Percentiles rank a stretch among this genome's conserved stretches.
Evolutionary conservation across 2,888 invertebrate genomes (phyloP).

Genomic region (Lamproptera curius): DNA sequence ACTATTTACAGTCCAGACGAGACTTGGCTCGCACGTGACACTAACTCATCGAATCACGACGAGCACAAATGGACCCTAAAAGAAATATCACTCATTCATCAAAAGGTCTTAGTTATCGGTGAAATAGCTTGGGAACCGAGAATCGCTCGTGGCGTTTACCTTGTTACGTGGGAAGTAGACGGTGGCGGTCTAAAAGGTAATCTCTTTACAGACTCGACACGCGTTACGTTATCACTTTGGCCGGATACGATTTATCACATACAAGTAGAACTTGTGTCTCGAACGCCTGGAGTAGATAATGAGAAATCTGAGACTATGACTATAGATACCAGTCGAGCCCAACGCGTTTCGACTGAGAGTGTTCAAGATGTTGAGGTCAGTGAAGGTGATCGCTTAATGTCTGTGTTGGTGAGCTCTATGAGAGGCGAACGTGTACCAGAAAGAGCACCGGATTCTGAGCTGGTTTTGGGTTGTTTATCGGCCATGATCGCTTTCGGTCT

Average conservation of each 20-base stretch:
- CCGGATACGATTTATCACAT: conserved; percentile 89
- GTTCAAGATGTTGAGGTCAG: conserved; percentile 79
- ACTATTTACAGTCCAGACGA: conserved; percentile 84
- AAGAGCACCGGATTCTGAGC: conserved; percentile 74
- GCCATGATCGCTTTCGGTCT: conserved; percentile 72
- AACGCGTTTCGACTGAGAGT: conserved; percentile 81
- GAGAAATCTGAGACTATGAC: conserved; percentile 82
- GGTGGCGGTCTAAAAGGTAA: conserved; percentile 90
- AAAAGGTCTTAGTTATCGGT: conserved; percentile 83
- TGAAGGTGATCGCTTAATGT: conserved; percentile 78
- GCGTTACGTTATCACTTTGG: conserved; percentile 88
- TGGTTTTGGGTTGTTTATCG: conserved; percentile 79
- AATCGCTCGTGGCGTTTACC: conserved; percentile 82
- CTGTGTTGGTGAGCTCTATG: conserved; percentile 81
- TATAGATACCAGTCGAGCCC: conserved; percentile 80
- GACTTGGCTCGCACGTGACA: conserved; percentile 76
- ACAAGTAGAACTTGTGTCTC: conserved; percentile 83
- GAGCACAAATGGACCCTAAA: conserved; percentile 80
- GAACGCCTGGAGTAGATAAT: conserved; percentile 79
- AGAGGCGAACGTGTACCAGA: conserved; percentile 76
- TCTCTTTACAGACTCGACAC: conserved; percentile 88
- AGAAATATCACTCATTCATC: conserved; percentile 84
- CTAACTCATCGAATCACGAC: conserved; percentile 69
- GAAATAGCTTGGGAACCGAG: conserved; percentile 86
- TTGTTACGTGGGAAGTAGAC: conserved; percentile 91